Base-by-base conservation (phyloP, 2,797 vertebrate species). In the Trematomus bernacchii region DNA sequence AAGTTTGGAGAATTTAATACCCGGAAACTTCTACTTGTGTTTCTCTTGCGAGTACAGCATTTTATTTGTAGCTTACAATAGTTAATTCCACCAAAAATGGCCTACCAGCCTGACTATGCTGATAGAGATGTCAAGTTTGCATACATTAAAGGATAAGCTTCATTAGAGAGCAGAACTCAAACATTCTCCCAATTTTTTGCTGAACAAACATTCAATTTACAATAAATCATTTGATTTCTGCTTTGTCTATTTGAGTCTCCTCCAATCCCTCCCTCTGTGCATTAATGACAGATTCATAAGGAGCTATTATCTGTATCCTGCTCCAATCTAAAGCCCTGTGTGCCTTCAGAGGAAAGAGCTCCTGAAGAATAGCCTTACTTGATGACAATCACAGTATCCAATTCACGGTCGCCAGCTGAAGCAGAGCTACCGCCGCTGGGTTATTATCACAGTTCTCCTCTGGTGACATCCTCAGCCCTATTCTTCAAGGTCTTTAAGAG, bases 361-460 rank as follows among this genome's bases (percentile, higher is more conserved):
- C 69, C 70, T 68, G 30, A 75, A 66, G 19, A 11, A 53, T 73
- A 76, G 30, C 55, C 48, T 48, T 69, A 62, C 57, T 75, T 4
- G 6, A 64, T 59, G 46, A 48, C 66, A 76, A 37, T 66, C 77
- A 42, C 65, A 55, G 64, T 60, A 54, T 72, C 57, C 5, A 57
- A 57, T 47, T 79, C 19, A 66, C 1, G 0, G 27, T 63, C 1
- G 2, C 59, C 78, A 66, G 84, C 69, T 82, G 71, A 37, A 60
- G 71, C 33, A n/a, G 65, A 64, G 57, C 27, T 18, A 30, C 19
- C 2, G 2, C 3, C 9, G 0, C 2, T 0, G 33, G 14, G 67
- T 30, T 55, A 52, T 87, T 66, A 80, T 80, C 55, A 30, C 67
- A 27, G 40, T 48, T 46, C 71, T 76, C 21, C 72, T 67, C 46